A percentile compares a stretch with the other conserved stretches of the same genome.
phyloP scores from a whole-genome alignment of 2,888 invertebrate species.

The Drosophila atripex region DNA sequence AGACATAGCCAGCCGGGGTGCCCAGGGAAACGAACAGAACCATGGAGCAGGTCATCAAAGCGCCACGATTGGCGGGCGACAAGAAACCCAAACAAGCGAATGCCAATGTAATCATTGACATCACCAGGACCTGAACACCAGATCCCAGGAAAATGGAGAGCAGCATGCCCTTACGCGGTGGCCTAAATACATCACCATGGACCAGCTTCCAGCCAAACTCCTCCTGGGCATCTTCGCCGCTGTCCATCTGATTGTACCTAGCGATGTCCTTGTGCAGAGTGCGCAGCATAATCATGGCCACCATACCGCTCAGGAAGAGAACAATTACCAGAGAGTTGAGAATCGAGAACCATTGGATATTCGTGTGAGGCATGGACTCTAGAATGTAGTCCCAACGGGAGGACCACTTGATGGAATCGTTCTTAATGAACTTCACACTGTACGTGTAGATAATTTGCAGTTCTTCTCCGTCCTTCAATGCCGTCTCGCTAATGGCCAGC shows the following conservation, averaged over 20 bases:
- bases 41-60: slow-evolving; percentile 98
- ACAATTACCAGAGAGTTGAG: slow-evolving; percentile 98
- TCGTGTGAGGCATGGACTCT: slow-evolving; percentile 98
- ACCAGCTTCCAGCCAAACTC: slow-evolving; percentile 96
- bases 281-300: slow-evolving; percentile 98
- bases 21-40: slow-evolving; percentile 98
- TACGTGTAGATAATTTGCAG: slow-evolving; percentile 93
- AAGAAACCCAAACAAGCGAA: slow-evolving; percentile 99
- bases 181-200: slow-evolving; percentile 98
- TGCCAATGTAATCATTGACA: slow-evolving; percentile 97
- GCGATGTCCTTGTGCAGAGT: slow-evolving; percentile 99
- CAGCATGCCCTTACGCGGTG: slow-evolving; percentile 98
- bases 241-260: slow-evolving; percentile 97
- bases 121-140: slow-evolving; percentile 96
- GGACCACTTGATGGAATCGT: slow-evolving; percentile 97
- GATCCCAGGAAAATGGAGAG: slow-evolving; percentile 98
- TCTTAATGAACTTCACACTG: slow-evolving; percentile 90
- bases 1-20: slow-evolving; percentile 98
- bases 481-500: slow-evolving; percentile 88
- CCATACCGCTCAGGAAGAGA: slow-evolving; percentile 98
- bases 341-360: slow-evolving; percentile 99
- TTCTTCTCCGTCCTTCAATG: slow-evolving; percentile 84
- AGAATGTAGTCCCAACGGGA: slow-evolving; percentile 99
- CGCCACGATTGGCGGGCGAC: slow-evolving; percentile 99
- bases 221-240: slow-evolving; percentile 96